These are phyloP conservation scores for Meiosimyza decipiens DNA, from an alignment of 2,888 invertebrate species.

Conservation along the genomic window DNA sequence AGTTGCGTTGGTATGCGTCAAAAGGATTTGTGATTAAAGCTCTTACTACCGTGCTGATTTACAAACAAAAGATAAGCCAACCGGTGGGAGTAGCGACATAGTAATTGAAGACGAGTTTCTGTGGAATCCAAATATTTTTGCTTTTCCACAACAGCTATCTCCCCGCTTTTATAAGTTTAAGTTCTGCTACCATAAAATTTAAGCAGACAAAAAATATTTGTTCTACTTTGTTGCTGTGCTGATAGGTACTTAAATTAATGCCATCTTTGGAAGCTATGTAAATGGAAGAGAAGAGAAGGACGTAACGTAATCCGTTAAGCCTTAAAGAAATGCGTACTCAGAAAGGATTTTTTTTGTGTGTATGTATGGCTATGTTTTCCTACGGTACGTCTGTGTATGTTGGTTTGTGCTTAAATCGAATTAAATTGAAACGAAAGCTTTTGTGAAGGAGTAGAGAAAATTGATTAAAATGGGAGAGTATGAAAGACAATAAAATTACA, in stretches of 20 bases:
- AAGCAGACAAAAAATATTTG: neutral
- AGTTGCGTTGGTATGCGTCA: neutral
- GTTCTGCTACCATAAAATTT: neutral
- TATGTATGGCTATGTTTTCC: neutral
- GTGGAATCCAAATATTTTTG: neutral
- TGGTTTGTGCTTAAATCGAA: conserved; percentile 1
- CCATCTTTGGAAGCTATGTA: conserved; percentile 2
- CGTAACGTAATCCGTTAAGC: conserved; percentile 5
- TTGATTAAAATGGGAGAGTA: neutral
- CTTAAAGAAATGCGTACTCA: neutral
- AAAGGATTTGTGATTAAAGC: neutral
- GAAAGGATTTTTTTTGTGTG: neutral
- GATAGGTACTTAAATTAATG: conserved; percentile 14
- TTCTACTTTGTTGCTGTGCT: neutral
- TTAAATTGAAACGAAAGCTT: neutral
- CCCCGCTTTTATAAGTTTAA: too few species aligned
- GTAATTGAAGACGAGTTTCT: neutral
- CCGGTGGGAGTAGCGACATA: neutral
- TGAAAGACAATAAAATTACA: neutral
- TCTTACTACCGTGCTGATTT: neutral
- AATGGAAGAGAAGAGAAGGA: neutral
- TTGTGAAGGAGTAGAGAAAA: neutral
- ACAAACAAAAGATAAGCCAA: neutral
- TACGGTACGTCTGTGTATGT: neutral
- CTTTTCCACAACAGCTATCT: too few species aligned